Base-by-base conservation (phyloP, 2,797 vertebrate genomes). In the Paramormyrops hopkinsi region DNA sequence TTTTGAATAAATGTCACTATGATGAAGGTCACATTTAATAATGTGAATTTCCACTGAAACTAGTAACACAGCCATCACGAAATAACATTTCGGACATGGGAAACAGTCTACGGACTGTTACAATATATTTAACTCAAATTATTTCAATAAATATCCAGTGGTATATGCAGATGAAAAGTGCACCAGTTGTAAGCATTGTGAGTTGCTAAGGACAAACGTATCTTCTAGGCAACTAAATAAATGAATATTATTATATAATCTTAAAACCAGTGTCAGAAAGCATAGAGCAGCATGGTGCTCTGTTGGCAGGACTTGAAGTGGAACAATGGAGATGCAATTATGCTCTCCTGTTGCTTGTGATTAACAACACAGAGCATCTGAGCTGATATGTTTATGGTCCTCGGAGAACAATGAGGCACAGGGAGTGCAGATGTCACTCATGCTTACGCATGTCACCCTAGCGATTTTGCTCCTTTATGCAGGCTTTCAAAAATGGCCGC, bases 301-400 rank as follows among this genome's bases (percentile, higher is more conserved):
- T 37, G 41, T 65, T 51, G 48, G 33, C 48, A 53, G 41, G 48
- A 54, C 46, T 25, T 44, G 62, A 25, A 87, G 54, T 51, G 65
- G 65, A 89, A 87, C 83, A 89, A 25, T 76, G 65, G 73, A 69
- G 50, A 86, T 41, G 54, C 22, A 50, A 89, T 90, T 82, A 37
- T 44, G 73, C 69, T 11, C 53, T 79, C 65, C 90, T 82, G 62
- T 73, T 54, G 56, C 46, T 19, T 73, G 46, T 65, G 87, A 88
- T 65, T 69, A 88, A 88, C 53, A 88, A 86, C 44, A n/a, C 76
- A 59, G 51, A 33, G 48, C 25, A 41, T 50, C 25, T 48, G 29
- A 87, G 88, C 51, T 29, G 25, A 82, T 79, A 53, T 54, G 25
- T 56, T 89, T 56, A 54, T 22, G 33, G 25, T 48, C 62, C 22